Evolutionary conservation across 2,888 invertebrate species (phyloP).

Genomic region (Amphipoea lucens): DNA sequence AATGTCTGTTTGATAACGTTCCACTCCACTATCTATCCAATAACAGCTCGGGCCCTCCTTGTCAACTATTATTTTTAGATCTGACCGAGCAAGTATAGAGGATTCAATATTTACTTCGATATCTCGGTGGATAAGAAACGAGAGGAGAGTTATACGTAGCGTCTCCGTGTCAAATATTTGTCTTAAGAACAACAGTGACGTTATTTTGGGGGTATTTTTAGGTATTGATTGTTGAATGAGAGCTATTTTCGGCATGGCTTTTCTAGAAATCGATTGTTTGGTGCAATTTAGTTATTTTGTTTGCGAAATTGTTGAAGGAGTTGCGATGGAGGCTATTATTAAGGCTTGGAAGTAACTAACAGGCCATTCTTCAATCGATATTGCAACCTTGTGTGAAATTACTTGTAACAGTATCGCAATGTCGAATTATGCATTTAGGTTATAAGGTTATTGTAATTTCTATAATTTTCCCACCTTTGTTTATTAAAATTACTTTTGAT

Average conservation of each 20-base stretch:
- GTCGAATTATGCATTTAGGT: slow-evolving; percentile 65
- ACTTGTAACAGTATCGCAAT: slow-evolving; percentile 65
- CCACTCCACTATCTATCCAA: slow-evolving; percentile 72
- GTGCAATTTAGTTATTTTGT: slow-evolving; percentile 48
- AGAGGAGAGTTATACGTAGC: slow-evolving; percentile 36
- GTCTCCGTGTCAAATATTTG: slow-evolving; percentile 39
- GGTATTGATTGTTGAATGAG: slow-evolving; percentile 62
- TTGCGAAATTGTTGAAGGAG: slow-evolving; percentile 28
- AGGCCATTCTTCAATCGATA: slow-evolving; percentile 75
- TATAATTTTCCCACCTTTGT: slow-evolving; percentile 7
- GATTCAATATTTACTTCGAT: slow-evolving; percentile 67
- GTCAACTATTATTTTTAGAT: slow-evolving; percentile 86
- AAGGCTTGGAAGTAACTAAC: slow-evolving; percentile 49
- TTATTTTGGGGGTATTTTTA: slow-evolving; percentile 49
- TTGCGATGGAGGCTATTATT: slow-evolving; percentile 56
- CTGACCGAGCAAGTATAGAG: slow-evolving; percentile 56
- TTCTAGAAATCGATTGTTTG: slow-evolving; percentile 34
- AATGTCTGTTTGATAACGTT: slow-evolving; percentile 85
- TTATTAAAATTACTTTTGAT: slow-evolving; percentile 1
- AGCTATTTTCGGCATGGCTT: slow-evolving; percentile 51
- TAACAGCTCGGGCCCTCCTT: slow-evolving; percentile 70
- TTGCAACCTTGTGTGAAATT: slow-evolving; percentile 78
- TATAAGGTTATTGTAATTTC: slow-evolving; percentile 27
- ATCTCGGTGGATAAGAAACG: slow-evolving; percentile 39
- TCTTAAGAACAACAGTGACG: slow-evolving; percentile 45